A percentile compares a stretch with the other conserved stretches of the same genome.
phyloP scores from a whole-genome alignment of 2,113 vertebrate species.

The Herpailurus yagouaroundi region DNA sequence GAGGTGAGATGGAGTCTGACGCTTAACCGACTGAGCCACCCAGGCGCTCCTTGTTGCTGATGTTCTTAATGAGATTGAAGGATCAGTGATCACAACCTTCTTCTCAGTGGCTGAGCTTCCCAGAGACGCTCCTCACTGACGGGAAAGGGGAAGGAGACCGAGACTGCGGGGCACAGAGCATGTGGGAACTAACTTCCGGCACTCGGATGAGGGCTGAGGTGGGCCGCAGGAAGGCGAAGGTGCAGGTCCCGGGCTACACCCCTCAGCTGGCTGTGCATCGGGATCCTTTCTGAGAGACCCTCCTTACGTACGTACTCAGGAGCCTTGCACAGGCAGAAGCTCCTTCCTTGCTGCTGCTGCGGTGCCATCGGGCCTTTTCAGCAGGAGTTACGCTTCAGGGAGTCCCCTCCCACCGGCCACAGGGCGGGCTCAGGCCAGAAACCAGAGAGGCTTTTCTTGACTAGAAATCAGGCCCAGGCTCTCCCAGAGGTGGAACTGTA shows the following conservation, averaged over 20 bases:
- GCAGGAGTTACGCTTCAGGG: background rate
- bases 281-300: background rate
- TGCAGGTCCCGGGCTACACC: accelerated
- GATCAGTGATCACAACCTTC: background rate
- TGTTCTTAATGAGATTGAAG: background rate
- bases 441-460: background rate
- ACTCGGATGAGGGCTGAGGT: background rate
- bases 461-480: background rate
- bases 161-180: background rate
- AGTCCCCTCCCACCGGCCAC: background rate
- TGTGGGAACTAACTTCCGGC: background rate
- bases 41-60: background rate
- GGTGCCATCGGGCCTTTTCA: background rate
- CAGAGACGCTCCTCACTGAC: background rate
- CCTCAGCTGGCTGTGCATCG: background rate
- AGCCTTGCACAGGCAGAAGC: background rate
- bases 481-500: background rate
- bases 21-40: too few relatives aligned
- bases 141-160: background rate
- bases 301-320: accelerated
- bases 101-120: background rate
- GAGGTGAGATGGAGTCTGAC: too few relatives aligned
- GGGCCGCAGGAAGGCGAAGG: background rate
- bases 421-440: background rate
- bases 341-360: too few relatives aligned